Evolutionary conservation across 2,797 vertebrate species (phyloP).

Genomic region (Tragopan temminckii): DNA sequence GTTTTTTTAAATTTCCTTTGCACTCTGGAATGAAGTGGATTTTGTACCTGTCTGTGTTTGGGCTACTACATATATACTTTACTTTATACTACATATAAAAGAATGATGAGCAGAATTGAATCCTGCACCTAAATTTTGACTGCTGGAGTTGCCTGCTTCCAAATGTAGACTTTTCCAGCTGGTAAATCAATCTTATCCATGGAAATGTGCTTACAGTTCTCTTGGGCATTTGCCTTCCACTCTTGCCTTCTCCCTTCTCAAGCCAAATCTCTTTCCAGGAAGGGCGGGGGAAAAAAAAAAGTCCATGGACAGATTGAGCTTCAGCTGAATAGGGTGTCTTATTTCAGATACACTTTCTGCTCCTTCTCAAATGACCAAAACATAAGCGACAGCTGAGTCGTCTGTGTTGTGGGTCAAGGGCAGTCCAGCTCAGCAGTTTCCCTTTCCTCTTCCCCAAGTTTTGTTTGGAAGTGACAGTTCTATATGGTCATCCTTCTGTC

Average conservation of each 20-base stretch:
- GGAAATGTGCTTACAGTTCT: slow-evolving; percentile 41
- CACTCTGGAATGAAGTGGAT: neutral
- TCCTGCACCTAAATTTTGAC: neutral
- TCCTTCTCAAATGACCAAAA: slow-evolving; percentile 63
- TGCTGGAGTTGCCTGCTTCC: neutral
- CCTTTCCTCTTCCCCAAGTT: slow-evolving; percentile 62
- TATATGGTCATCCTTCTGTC: slow-evolving; percentile 39
- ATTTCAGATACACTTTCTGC: slow-evolving; percentile 43
- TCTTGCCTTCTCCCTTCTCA: slow-evolving; percentile 30
- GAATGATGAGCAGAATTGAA: neutral
- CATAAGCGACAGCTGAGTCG: slow-evolving; percentile 59
- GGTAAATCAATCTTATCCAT: slow-evolving; percentile 28
- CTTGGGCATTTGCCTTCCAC: slow-evolving; percentile 31
- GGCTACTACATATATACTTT: neutral
- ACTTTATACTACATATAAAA: neutral
- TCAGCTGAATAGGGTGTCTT: slow-evolving; percentile 43
- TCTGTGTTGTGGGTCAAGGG: slow-evolving; percentile 54
- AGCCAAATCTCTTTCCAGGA: slow-evolving; percentile 53
- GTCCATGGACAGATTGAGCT: slow-evolving; percentile 1
- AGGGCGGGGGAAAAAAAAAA: slow-evolving; percentile 11
- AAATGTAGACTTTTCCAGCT: slow-evolving; percentile 38
- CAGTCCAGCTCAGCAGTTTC: slow-evolving; percentile 62
- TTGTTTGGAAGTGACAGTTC: slow-evolving; percentile 61
- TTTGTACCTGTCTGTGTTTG: neutral
- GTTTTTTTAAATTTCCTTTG: neutral